These are phyloP conservation scores for Odontocerum albicorne DNA, from an alignment of 2,888 invertebrate genomes.

Conservation along the genomic window DNA sequence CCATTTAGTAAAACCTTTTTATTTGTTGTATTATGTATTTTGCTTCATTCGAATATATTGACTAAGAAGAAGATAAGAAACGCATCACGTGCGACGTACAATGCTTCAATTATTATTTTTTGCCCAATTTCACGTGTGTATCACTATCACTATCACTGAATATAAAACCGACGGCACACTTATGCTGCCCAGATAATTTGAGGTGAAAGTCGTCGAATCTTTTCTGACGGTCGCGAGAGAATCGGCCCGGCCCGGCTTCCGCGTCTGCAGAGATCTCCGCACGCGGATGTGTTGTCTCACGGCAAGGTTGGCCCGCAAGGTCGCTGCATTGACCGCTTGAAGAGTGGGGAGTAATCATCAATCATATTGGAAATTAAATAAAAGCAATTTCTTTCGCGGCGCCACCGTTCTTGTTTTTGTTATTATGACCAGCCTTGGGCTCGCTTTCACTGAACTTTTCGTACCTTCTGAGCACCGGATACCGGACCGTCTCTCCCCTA, in stretches of 20 bases:
- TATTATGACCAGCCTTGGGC: conserved; percentile 11
- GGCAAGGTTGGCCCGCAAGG: conserved; percentile 29
- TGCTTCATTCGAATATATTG: too few relatives aligned
- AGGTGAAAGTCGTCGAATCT: conserved; percentile 31
- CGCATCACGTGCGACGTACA: too few relatives aligned
- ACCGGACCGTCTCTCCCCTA: conserved; percentile 2
- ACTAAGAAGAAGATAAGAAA: too few relatives aligned
- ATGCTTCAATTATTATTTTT: too few relatives aligned
- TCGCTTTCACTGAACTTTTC: conserved; percentile 13
- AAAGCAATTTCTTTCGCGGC: conserved; percentile 11
- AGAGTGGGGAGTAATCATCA: conserved; percentile 6
- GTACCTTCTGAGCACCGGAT: conserved; percentile 14
- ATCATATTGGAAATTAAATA: conserved; percentile 11
- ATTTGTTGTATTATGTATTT: too few relatives aligned
- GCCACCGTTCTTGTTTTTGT: conserved; percentile 15
- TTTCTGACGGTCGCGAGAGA: conserved; percentile 23
- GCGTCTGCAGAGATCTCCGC: conserved; percentile 16
- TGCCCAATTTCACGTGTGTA: conserved; percentile 13
- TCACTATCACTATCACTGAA: too few relatives aligned
- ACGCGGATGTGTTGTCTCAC: conserved; percentile 24
- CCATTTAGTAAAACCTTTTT: too few relatives aligned
- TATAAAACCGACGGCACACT: conserved; percentile 20
- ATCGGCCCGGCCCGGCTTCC: conserved; percentile 15
- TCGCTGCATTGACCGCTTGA: conserved; percentile 10
- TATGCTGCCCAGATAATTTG: conserved; percentile 14